Evolutionary conservation across 2,113 vertebrate species (phyloP).

Genomic region (Zeus faber): DNA sequence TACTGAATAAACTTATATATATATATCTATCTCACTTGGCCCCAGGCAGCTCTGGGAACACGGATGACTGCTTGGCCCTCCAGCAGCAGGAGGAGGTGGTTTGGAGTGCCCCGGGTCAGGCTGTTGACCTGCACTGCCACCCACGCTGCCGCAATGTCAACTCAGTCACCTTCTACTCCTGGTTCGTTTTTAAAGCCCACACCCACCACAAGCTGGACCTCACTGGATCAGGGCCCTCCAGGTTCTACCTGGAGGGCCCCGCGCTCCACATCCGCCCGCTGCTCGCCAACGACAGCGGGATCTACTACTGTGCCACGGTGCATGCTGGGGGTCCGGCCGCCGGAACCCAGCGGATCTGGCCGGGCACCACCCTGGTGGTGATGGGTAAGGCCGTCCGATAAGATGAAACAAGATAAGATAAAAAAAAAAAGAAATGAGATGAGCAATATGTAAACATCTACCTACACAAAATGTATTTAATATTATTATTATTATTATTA

Average conservation of each 20-base stretch:
- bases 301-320: conserved; percentile 62
- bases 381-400: conserved; percentile 50
- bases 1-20: too few species aligned
- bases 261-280: conserved; percentile 42
- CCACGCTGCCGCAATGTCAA: not conserved
- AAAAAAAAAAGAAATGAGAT: too few species aligned
- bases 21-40: too few species aligned
- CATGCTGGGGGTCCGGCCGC: accelerated
- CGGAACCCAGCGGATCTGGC: conserved; percentile 27
- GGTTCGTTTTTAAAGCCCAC: conserved; percentile 45
- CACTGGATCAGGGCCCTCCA: not conserved
- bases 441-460: too few species aligned
- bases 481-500: too few species aligned
- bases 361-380: conserved; percentile 52
- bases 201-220: not conserved
- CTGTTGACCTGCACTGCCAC: conserved; percentile 36
- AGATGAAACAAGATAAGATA: too few species aligned
- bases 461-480: too few species aligned
- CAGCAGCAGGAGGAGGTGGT: conserved; percentile 4
- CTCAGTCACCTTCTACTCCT: not conserved
- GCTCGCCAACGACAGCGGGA: conserved; percentile 51
- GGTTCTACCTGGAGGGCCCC: conserved; percentile 1
- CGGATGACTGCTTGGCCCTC: conserved; percentile 5
- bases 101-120: conserved; percentile 4
- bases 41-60: conserved; percentile 12